These are phyloP conservation scores for Apodemia hepburni DNA, from an alignment of 2,888 invertebrate genomes.

Conservation along the genomic window DNA sequence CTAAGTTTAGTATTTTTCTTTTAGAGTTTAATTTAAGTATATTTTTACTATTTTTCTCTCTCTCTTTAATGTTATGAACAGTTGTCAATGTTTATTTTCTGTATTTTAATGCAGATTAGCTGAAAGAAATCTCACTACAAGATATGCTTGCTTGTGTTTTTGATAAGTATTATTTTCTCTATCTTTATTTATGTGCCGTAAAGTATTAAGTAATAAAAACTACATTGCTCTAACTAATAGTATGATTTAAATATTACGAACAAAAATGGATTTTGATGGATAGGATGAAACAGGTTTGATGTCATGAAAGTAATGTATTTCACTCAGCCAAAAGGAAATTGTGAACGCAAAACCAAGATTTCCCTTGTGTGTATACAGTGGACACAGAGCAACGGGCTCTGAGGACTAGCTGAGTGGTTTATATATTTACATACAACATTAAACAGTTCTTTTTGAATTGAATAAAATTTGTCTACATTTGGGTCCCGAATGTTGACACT, in stretches of 20 bases:
- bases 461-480: not conserved
- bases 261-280: not conserved
- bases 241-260: not conserved
- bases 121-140: too few relatives aligned
- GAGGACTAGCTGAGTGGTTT: slow-evolving; percentile 1
- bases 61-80: too few relatives aligned
- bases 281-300: not conserved
- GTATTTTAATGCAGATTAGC: too few relatives aligned
- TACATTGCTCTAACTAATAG: too few relatives aligned
- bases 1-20: too few relatives aligned
- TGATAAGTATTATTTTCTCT: too few relatives aligned
- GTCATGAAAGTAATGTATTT: slow-evolving; percentile 1
- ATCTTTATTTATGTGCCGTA: too few relatives aligned
- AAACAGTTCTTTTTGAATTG: not conserved
- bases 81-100: too few relatives aligned
- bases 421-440: slow-evolving; percentile 16
- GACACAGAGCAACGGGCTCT: slow-evolving; percentile 9
- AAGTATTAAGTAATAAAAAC: too few relatives aligned
- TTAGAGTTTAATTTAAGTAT: too few relatives aligned
- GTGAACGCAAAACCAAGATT: slow-evolving; percentile 8
- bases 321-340: not conserved
- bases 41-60: too few relatives aligned
- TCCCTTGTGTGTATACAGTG: not conserved
- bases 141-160: too few relatives aligned
- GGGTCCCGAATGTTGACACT: not conserved